A percentile compares a stretch with the other conserved stretches of the same genome.
Conservation (phyloP, 2,113 vertebrate genomes). For the Meles meles region DNA sequence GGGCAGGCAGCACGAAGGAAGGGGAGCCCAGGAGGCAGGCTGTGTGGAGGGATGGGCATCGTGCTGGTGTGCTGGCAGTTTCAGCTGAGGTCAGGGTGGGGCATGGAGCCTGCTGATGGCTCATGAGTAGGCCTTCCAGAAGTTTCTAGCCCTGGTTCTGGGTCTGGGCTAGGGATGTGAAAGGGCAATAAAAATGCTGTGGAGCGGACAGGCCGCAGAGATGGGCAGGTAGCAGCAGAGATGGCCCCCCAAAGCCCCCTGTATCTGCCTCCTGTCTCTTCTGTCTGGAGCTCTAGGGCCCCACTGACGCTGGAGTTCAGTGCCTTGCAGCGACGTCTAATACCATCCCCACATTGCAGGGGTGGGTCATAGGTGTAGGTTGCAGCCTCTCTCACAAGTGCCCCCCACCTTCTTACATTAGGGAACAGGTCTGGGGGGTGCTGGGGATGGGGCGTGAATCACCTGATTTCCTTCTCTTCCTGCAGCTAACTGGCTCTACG, state of each 20-base stretch:
- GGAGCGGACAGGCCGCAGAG: background rate
- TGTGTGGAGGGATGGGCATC: background rate
- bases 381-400: background rate
- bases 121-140: background rate
- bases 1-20: background rate
- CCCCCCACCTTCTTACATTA: background rate
- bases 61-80: background rate
- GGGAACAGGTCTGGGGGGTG: background rate
- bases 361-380: background rate
- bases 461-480: background rate
- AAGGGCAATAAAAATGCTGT: background rate
- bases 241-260: background rate
- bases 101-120: background rate
- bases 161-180: background rate
- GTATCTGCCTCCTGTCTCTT: background rate
- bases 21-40: background rate
- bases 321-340: background rate
- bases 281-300: background rate
- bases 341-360: background rate
- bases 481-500: background rate
- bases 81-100: background rate
- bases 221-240: background rate
- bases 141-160: background rate
- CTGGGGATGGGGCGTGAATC: rapidly evolving
- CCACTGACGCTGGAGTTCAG: rapidly evolving